A percentile compares a stretch with the other conserved stretches of the same genome.
Evolutionary conservation across 2,888 invertebrate species (phyloP).

Genomic region (Sussaba pulchella): DNA sequence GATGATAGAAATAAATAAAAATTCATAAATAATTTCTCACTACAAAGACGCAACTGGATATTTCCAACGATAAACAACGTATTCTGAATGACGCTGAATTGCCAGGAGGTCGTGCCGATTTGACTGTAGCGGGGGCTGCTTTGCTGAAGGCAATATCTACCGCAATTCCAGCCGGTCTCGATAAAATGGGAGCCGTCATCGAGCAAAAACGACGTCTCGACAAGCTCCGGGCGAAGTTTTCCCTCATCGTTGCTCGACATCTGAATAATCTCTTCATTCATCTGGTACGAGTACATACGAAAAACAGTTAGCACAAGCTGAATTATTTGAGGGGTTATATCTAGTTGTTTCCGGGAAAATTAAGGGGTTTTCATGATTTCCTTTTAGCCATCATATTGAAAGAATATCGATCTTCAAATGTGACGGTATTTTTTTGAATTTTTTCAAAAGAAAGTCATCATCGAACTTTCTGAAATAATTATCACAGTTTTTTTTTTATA

Average conservation of each 20-base stretch:
- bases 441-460: too few species aligned
- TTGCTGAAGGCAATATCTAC: constrained; percentile 90
- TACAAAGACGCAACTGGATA: constrained; percentile 88
- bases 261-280: constrained; percentile 98
- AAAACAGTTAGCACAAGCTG: not conserved
- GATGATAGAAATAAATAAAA: too few species aligned
- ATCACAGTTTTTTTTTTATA: too few species aligned
- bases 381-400: too few species aligned
- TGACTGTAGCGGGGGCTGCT: constrained; percentile 90
- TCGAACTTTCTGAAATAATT: too few species aligned
- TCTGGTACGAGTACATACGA: constrained; percentile 85
- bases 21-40: too few species aligned
- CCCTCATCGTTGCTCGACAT: constrained; percentile 93
- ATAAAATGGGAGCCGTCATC: constrained; percentile 90
- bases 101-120: constrained; percentile 87
- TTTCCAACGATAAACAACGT: constrained; percentile 88
- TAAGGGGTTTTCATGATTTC: too few species aligned
- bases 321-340: too few species aligned
- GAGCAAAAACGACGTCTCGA: constrained; percentile 93
- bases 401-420: too few species aligned
- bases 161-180: constrained; percentile 79
- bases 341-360: too few species aligned
- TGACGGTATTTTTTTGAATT: too few species aligned
- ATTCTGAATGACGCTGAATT: constrained; percentile 91
- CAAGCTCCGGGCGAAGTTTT: constrained; percentile 92